phyloP scores from a whole-genome alignment of 2,797 vertebrate genomes.

The Hemitrygon akajei region DNA sequence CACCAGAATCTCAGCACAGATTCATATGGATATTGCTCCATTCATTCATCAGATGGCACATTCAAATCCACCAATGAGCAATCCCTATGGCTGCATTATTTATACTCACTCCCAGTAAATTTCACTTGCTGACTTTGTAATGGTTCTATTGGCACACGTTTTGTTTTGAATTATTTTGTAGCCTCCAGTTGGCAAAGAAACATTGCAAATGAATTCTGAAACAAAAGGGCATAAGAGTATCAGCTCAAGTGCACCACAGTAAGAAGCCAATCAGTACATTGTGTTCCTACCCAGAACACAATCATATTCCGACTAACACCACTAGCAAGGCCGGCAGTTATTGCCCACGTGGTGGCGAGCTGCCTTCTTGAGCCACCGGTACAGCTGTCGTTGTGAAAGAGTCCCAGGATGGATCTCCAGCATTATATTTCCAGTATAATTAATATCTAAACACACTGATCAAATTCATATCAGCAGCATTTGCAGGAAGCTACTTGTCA shows the following conservation, averaged over 20 bases:
- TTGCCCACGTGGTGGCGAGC: too few species aligned
- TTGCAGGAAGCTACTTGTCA: background rate
- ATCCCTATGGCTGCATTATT: too few species aligned
- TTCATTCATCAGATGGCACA: background rate
- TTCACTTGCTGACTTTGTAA: background rate
- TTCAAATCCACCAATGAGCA: background rate
- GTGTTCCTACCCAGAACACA: background rate
- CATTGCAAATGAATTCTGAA: background rate
- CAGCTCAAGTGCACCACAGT: background rate
- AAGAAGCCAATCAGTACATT: background rate
- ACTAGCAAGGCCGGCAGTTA: too few species aligned
- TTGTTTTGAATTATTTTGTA: background rate
- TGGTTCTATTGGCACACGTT: background rate
- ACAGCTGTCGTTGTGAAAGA: too few species aligned
- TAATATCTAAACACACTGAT: background rate
- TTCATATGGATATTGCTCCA: background rate
- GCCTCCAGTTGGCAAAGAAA: background rate
- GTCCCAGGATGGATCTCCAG: too few species aligned
- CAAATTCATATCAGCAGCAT: background rate
- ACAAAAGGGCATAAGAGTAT: background rate
- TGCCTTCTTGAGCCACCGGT: too few species aligned
- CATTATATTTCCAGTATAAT: background rate
- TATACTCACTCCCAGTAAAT: conserved; percentile 18
- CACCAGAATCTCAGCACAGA: background rate
- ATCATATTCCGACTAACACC: background rate